Conservation (phyloP, 2,113 vertebrate species). For the Agapornis roseicollis region DNA sequence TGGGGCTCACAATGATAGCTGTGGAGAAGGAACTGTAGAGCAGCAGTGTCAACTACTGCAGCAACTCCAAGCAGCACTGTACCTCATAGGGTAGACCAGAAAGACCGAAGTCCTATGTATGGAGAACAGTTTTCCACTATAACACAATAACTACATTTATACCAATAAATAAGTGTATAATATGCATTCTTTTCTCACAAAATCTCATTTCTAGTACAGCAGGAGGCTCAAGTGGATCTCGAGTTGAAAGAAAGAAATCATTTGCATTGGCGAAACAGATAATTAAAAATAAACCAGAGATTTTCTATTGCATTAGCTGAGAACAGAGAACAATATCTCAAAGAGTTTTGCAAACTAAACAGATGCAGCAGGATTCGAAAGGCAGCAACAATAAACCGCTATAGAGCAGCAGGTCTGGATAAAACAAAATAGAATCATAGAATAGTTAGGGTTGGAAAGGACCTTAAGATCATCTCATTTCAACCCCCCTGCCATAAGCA, state of each 20-base stretch:
- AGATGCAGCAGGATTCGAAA: neutral
- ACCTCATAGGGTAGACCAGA: neutral
- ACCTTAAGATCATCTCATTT: too few relatives aligned
- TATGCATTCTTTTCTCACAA: neutral
- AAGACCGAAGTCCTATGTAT: neutral
- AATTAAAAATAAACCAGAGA: neutral
- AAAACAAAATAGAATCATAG: too few relatives aligned
- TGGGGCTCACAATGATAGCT: accelerated
- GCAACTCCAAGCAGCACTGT: neutral
- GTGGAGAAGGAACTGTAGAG: neutral
- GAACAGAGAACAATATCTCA: neutral
- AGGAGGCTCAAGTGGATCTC: neutral
- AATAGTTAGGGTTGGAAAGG: too few relatives aligned
- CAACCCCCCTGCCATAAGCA: too few relatives aligned
- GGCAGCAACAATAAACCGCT: neutral
- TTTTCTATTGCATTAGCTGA: neutral
- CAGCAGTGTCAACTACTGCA: neutral
- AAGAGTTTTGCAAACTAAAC: neutral
- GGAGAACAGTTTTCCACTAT: neutral
- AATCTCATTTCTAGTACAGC: neutral
- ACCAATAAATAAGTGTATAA: neutral
- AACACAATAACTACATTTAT: neutral
- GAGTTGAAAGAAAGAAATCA: neutral
- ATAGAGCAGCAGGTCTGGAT: neutral
- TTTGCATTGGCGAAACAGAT: neutral